These are phyloP conservation scores for Coreoperca whiteheadi DNA, from an alignment of 2,113 vertebrate species.

Conservation along the genomic window DNA sequence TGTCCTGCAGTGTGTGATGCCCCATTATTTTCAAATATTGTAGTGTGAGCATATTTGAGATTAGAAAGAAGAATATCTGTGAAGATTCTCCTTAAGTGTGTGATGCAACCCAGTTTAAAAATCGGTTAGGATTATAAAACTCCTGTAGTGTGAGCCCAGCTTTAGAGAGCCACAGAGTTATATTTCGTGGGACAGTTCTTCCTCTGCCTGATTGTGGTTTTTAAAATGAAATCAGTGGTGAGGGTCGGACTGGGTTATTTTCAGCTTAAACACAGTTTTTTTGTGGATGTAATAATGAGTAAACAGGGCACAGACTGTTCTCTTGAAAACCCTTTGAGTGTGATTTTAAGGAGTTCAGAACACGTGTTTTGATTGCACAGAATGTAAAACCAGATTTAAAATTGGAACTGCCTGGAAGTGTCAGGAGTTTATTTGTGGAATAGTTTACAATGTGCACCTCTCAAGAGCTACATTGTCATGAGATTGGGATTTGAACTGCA, in stretches of 20 bases:
- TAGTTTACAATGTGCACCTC: background rate
- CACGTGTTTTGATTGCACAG: background rate
- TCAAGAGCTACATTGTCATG: background rate
- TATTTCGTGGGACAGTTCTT: background rate
- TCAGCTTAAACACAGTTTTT: background rate
- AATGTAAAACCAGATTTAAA: background rate
- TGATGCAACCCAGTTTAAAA: too few species aligned
- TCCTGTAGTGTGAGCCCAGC: too few species aligned
- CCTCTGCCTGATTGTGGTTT: background rate
- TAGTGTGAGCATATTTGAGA: too few species aligned
- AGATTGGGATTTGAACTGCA: background rate
- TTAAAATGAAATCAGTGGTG: background rate
- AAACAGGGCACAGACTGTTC: background rate
- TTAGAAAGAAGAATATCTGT: too few species aligned
- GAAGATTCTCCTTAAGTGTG: too few species aligned
- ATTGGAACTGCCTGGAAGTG: background rate
- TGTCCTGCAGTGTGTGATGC: too few species aligned
- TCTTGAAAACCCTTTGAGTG: slow-evolving; percentile 2
- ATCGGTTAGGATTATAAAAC: too few species aligned
- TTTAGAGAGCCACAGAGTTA: background rate
- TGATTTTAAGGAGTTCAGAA: background rate
- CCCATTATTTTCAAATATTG: too few species aligned
- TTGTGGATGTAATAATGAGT: background rate
- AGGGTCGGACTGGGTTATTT: background rate
- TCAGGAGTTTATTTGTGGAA: background rate